A percentile compares a stretch with the other conserved stretches of the same genome.
These are phyloP conservation scores for Phortica okadai DNA, from an alignment of 2,888 invertebrate genomes.

Conservation along the genomic window DNA sequence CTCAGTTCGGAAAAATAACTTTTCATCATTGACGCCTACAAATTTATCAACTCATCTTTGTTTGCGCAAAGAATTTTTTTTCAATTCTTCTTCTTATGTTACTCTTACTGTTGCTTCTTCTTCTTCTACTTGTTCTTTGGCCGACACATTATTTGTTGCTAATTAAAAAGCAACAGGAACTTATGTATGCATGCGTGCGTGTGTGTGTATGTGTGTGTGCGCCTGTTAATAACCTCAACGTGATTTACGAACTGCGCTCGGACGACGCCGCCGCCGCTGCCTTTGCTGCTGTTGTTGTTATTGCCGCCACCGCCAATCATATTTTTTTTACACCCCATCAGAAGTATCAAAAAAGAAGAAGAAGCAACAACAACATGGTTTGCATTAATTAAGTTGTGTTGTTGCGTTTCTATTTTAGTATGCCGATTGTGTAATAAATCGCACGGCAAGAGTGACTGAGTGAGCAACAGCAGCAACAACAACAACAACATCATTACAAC, in stretches of 20 bases:
- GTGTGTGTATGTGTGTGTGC: neutral
- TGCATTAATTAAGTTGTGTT: constrained; percentile 22
- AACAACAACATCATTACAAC: neutral
- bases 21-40: constrained; percentile 1
- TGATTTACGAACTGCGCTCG: constrained; percentile 12
- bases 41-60: neutral
- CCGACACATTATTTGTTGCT: constrained; percentile 24
- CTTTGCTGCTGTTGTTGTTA: neutral
- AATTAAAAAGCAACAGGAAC: constrained; percentile 12
- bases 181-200: neutral
- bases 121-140: neutral
- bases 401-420: neutral
- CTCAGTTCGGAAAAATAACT: neutral
- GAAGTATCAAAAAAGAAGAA: neutral
- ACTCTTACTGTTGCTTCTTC: neutral
- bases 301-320: constrained; percentile 14
- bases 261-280: neutral
- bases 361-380: neutral
- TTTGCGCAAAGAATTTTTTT: neutral
- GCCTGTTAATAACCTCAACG: neutral
- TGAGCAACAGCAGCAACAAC: too few relatives aligned
- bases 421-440: neutral
- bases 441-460: constrained; percentile 4
- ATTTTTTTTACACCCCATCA: neutral
- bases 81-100: neutral